These are phyloP conservation scores for Pitangus sulphuratus DNA, from an alignment of 2,797 vertebrate genomes.

Conservation along the genomic window DNA sequence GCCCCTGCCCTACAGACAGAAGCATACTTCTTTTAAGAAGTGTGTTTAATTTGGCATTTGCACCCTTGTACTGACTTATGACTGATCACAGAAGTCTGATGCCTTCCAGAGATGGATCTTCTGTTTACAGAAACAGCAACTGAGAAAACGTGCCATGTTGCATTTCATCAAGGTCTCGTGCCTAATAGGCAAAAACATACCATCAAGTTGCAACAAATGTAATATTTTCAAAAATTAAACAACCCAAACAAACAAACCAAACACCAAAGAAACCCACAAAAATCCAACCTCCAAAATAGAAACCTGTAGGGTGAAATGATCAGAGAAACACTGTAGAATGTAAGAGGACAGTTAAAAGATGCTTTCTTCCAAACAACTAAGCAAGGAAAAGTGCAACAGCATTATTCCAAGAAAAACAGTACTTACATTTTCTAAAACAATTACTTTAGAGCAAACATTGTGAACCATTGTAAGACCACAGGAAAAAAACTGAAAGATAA, in stretches of 20 bases:
- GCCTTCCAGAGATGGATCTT: background rate
- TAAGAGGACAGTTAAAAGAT: background rate
- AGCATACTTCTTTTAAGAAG: background rate
- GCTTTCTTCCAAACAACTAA: background rate
- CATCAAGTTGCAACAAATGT: background rate
- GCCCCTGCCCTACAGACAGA: background rate
- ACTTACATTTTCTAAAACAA: background rate
- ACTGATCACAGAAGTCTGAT: background rate
- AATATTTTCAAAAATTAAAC: background rate
- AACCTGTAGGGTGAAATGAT: background rate
- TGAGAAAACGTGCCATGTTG: background rate
- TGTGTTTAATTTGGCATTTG: background rate
- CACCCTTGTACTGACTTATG: background rate
- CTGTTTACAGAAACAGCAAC: background rate
- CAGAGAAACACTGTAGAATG: background rate
- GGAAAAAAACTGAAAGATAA: background rate
- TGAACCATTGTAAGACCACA: background rate
- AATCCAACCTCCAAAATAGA: background rate
- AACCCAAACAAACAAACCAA: background rate
- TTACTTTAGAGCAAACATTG: background rate
- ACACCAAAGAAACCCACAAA: background rate
- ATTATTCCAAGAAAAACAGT: background rate
- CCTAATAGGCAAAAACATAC: background rate
- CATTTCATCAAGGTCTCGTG: background rate
- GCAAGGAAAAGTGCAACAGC: background rate